phyloP scores from a whole-genome alignment of 2,888 invertebrate genomes.

The Metopia argyrocephala region DNA sequence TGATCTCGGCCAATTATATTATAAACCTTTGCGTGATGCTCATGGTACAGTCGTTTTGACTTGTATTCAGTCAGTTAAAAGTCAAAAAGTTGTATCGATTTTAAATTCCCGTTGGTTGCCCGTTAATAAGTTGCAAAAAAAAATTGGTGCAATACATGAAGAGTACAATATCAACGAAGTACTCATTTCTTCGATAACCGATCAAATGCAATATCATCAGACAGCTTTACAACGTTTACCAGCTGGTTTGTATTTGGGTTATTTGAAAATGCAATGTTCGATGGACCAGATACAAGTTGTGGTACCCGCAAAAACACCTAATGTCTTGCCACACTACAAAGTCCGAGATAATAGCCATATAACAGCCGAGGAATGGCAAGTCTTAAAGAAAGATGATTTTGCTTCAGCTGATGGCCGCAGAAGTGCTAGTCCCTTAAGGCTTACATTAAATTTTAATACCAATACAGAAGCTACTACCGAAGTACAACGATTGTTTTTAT shows the following conservation, averaged over 20 bases:
- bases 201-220: conserved; percentile 84
- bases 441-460: conserved; percentile 75
- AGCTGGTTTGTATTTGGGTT: conserved; percentile 95
- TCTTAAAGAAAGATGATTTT: conserved; percentile 83
- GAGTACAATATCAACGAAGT: conserved; percentile 89
- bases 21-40: conserved; percentile 92
- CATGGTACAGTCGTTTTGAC: conserved; percentile 95
- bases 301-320: conserved; percentile 94
- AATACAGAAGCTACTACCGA: conserved; percentile 82
- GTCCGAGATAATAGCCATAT: conserved; percentile 97
- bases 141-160: conserved; percentile 86
- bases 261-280: conserved; percentile 96
- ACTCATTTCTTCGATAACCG: conserved; percentile 91
- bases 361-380: conserved; percentile 97
- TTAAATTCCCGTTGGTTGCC: conserved; percentile 96
- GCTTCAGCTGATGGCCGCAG: conserved; percentile 39
- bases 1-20: conserved; percentile 96
- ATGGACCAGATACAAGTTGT: conserved; percentile 96
- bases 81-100: conserved; percentile 90
- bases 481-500: conserved; percentile 89
- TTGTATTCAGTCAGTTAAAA: conserved; percentile 84
- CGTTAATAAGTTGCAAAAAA: conserved; percentile 89
- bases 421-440: conserved; percentile 65
- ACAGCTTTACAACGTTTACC: conserved; percentile 88
- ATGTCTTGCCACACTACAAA: conserved; percentile 95